Percentiles rank a stretch among this genome's conserved stretches.
Evolutionary conservation across 2,113 vertebrate genomes (phyloP).

Genomic region (Clinocottus analis): DNA sequence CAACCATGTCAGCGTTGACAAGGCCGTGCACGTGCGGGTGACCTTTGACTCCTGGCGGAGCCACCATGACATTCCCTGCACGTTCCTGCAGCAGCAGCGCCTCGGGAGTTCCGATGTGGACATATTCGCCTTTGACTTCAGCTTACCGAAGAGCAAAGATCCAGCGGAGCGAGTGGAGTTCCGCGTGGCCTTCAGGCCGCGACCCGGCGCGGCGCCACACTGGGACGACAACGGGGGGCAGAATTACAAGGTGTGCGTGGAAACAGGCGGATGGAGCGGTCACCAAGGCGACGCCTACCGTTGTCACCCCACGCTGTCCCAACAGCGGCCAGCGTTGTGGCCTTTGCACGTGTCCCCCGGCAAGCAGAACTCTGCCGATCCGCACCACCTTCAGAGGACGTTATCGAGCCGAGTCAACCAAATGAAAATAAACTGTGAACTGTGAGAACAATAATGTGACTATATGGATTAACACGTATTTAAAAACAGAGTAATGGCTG

Average conservation of each 20-base stretch:
- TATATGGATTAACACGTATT: background rate
- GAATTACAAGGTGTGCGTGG: conserved; percentile 74
- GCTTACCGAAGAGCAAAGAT: conserved; percentile 64
- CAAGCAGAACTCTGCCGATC: conserved; percentile 20
- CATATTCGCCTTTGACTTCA: conserved; percentile 76
- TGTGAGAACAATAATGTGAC: conserved; percentile 9
- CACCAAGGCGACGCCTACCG: background rate
- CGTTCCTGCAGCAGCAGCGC: conserved; percentile 50
- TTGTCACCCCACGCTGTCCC: background rate
- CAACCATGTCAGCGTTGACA: conserved; percentile 57
- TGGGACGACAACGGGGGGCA: conserved; percentile 78
- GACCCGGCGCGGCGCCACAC: conserved; percentile 27
- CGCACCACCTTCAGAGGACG: conserved; percentile 9
- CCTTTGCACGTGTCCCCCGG: background rate
- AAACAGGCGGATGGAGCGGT: conserved; percentile 16
- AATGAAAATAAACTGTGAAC: background rate
- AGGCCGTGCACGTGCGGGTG: conserved; percentile 73
- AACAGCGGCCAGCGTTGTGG: background rate
- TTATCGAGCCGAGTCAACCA: conserved; percentile 14
- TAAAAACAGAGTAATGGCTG: background rate
- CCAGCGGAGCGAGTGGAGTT: conserved; percentile 64
- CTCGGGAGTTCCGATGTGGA: conserved; percentile 38
- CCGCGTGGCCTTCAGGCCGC: conserved; percentile 68
- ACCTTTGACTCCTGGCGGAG: conserved; percentile 84
- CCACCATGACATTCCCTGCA: conserved; percentile 79